These are phyloP conservation scores for Umimayanthus kanabou DNA, from an alignment of 92 coral and sea anemone genomes.

Conservation along the genomic window DNA sequence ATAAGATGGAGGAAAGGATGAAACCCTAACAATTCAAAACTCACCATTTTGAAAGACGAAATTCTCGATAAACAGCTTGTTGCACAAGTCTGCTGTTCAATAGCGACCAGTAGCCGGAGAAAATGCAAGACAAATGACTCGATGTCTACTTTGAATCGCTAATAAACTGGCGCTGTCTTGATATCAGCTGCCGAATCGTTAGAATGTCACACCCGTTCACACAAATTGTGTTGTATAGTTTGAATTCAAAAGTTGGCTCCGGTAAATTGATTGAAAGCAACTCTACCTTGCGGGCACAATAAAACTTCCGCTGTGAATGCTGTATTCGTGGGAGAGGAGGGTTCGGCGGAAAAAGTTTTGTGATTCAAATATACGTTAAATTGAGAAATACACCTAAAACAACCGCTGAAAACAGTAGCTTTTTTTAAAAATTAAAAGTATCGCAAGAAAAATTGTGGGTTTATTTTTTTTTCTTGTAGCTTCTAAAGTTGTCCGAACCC, in stretches of 20 bases:
- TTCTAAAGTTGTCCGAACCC: too few relatives aligned
- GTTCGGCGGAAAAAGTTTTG: neutral
- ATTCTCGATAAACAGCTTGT: neutral
- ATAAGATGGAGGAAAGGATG: neutral
- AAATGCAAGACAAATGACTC: neutral
- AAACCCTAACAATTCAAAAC: neutral
- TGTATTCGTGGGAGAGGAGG: neutral
- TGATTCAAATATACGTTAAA: neutral
- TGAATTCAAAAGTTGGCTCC: conserved; percentile 8
- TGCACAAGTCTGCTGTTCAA: neutral
- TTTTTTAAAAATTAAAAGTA: too few relatives aligned
- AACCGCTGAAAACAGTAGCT: too few relatives aligned
- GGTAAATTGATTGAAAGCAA: neutral
- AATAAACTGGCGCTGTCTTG: conserved; percentile 20
- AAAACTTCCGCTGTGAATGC: neutral
- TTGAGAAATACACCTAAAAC: neutral
- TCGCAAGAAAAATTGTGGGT: too few relatives aligned
- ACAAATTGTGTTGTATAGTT: neutral
- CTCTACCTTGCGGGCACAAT: neutral
- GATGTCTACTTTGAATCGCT: conserved; percentile 31
- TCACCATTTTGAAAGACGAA: conserved; percentile 1
- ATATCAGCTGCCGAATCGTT: conserved; percentile 31
- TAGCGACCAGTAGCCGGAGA: neutral
- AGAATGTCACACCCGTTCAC: conserved; percentile 33
- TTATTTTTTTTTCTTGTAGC: too few relatives aligned